Evolutionary conservation across 2,113 vertebrate species (phyloP).

Genomic region (Rhadina sibilatrix): DNA sequence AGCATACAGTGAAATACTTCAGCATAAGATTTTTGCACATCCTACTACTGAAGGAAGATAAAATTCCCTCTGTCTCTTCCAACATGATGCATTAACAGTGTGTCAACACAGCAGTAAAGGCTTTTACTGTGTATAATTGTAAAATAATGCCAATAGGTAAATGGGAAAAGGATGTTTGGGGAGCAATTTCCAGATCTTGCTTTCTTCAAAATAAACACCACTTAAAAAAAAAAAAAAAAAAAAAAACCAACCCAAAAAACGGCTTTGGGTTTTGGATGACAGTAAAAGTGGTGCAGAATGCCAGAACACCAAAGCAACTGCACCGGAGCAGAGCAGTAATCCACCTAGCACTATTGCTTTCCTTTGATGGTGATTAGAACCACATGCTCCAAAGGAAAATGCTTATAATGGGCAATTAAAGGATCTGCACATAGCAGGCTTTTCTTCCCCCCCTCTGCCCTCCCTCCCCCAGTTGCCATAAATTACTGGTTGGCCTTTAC

Average conservation of each 20-base stretch:
- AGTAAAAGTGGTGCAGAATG: neutral
- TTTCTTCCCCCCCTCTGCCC: neutral
- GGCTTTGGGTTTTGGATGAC: neutral
- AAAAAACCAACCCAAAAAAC: neutral
- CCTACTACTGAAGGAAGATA: neutral
- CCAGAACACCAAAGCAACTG: neutral
- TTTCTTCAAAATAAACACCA: neutral
- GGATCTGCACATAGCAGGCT: slow-evolving; percentile 50
- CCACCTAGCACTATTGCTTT: slow-evolving; percentile 41
- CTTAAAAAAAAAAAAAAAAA: neutral
- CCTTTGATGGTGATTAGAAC: slow-evolving; percentile 51
- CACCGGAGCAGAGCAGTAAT: neutral
- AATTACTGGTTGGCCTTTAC: slow-evolving; percentile 61
- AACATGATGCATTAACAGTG: neutral
- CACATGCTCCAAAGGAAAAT: slow-evolving; percentile 55
- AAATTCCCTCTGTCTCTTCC: neutral
- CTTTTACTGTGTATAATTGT: neutral
- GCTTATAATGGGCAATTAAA: slow-evolving; percentile 54
- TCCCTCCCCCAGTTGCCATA: slow-evolving; percentile 49
- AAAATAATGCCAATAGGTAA: neutral
- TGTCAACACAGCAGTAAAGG: neutral
- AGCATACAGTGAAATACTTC: neutral
- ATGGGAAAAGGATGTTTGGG: neutral
- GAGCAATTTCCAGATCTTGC: neutral
- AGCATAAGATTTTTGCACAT: neutral